Conservation (phyloP, 92 coral and sea anemone species). For the Blastomussa wellsi region DNA sequence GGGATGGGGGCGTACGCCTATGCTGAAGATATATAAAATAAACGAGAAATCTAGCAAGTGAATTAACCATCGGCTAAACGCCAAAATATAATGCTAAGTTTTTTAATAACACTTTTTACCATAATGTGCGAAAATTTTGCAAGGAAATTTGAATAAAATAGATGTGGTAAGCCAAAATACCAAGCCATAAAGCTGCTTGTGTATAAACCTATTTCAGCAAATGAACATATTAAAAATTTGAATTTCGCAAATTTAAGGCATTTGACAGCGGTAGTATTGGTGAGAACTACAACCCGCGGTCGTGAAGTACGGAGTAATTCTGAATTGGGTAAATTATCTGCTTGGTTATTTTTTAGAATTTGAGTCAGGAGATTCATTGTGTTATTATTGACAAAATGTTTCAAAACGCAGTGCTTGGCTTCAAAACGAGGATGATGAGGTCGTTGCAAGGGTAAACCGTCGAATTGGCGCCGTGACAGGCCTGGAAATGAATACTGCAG, state of each 20-base stretch:
- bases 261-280: background rate
- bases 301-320: no score
- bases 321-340: no score
- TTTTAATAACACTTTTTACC: background rate
- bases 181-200: background rate
- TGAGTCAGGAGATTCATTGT: background rate
- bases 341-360: background rate
- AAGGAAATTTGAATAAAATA: background rate
- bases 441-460: slow-evolving; percentile 63
- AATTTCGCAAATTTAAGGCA: background rate
- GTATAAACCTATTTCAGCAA: background rate
- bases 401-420: slow-evolving; percentile 76
- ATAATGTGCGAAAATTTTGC: background rate
- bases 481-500: slow-evolving; percentile 70
- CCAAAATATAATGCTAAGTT: background rate
- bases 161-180: no score
- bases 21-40: no score
- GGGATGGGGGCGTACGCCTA: no score
- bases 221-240: background rate
- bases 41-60: no score
- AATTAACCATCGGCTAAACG: no score
- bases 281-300: no score
- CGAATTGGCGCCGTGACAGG: slow-evolving; percentile 80
- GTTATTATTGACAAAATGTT: background rate
- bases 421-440: slow-evolving; percentile 46